Evolutionary conservation across 2,888 invertebrate species (phyloP).

Genomic region (Torymus tubicola): DNA sequence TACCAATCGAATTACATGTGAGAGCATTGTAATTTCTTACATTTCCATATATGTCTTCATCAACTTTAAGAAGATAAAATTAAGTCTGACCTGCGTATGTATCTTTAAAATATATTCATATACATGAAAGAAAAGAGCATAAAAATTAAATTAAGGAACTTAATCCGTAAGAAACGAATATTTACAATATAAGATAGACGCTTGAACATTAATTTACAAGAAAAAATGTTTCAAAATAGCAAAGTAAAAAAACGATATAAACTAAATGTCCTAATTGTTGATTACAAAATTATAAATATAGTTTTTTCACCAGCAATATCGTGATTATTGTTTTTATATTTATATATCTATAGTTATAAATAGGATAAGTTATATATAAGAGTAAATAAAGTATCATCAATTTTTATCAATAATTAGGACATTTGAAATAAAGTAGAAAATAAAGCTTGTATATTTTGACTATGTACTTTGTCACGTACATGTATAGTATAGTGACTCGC

Average conservation of each 20-base stretch:
- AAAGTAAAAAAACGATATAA: neutral
- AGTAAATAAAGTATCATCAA: slow-evolving; percentile 8
- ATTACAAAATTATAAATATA: slow-evolving; percentile 19
- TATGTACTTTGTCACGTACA: slow-evolving; percentile 56
- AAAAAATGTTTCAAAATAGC: slow-evolving; percentile 22
- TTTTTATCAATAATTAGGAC: slow-evolving; percentile 40
- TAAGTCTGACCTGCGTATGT: slow-evolving; percentile 41
- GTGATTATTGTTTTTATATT: slow-evolving; percentile 31
- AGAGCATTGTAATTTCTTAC: slow-evolving; percentile 27
- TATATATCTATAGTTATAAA: neutral
- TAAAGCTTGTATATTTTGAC: slow-evolving; percentile 51
- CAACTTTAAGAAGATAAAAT: slow-evolving; percentile 29
- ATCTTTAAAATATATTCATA: slow-evolving; percentile 41
- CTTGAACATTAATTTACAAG: neutral
- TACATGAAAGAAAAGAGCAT: slow-evolving; percentile 1
- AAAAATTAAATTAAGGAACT: slow-evolving; percentile 8
- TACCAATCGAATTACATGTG: slow-evolving; percentile 10
- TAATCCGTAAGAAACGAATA: slow-evolving; percentile 23
- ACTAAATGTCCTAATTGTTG: slow-evolving; percentile 24
- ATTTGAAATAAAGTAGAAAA: slow-evolving; percentile 25
- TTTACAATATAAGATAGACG: neutral
- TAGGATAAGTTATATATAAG: neutral
- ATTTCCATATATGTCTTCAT: slow-evolving; percentile 30
- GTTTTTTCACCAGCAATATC: slow-evolving; percentile 1
- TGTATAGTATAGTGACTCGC: slow-evolving; percentile 40